A percentile compares a stretch with the other conserved stretches of the same genome.
phyloP scores from a whole-genome alignment of 2,113 vertebrate species.

The Percopsis transmontana region DNA sequence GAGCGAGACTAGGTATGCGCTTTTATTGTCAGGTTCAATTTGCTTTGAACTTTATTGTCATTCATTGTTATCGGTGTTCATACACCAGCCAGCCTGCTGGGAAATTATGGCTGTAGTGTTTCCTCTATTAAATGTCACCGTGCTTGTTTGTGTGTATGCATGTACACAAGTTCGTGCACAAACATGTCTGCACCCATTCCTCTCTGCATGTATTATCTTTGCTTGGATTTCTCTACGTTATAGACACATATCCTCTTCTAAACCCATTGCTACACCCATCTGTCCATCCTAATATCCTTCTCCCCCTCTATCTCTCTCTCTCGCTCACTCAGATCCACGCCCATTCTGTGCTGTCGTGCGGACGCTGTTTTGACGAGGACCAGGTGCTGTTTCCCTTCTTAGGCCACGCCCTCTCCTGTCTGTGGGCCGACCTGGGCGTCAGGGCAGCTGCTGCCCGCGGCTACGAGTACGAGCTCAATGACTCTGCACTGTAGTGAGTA shows the following conservation, averaged over 20 bases:
- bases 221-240: background rate
- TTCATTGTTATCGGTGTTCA: constrained; percentile 31
- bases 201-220: constrained; percentile 14
- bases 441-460: constrained; percentile 62
- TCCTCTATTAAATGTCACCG: constrained; percentile 46
- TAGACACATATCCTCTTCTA: constrained; percentile 8
- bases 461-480: constrained; percentile 77
- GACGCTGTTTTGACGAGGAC: constrained; percentile 75
- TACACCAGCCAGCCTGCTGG: constrained; percentile 21
- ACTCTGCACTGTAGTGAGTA: constrained; percentile 78
- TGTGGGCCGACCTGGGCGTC: constrained; percentile 74
- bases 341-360: constrained; percentile 76
- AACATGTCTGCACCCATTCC: no score
- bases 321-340: constrained; percentile 66
- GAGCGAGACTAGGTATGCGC: constrained; percentile 9
- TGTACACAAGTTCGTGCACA: constrained; percentile 10
- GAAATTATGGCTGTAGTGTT: constrained; percentile 35
- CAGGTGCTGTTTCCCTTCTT: constrained; percentile 74
- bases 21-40: constrained; percentile 40
- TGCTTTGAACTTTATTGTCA: constrained; percentile 47
- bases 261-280: background rate
- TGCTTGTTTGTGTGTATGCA: background rate
- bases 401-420: constrained; percentile 70
- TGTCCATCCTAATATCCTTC: constrained; percentile 21
- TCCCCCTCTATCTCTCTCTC: constrained; percentile 18